A percentile compares a stretch with the other conserved stretches of the same genome.
Conservation (phyloP, 2,797 vertebrate genomes). For the Scyliorhinus canicula region DNA sequence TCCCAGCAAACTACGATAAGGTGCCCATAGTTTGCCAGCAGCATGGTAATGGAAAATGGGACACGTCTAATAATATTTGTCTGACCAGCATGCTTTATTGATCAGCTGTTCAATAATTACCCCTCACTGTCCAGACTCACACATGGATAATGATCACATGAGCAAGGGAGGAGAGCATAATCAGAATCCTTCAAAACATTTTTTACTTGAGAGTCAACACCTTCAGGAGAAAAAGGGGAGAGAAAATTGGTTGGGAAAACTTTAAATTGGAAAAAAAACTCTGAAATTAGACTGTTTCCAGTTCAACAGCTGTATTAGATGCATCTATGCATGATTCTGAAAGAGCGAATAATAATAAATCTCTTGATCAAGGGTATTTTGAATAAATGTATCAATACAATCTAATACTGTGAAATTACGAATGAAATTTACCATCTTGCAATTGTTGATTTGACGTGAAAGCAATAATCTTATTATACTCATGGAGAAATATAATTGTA, state of each 20-base stretch:
- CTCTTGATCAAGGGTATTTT: background rate
- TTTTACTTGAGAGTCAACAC: background rate
- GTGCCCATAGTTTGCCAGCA: too few species aligned
- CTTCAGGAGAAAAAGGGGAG: background rate
- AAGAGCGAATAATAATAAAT: background rate
- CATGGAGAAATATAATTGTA: background rate
- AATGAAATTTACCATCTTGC: background rate
- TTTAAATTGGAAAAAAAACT: background rate
- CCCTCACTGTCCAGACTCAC: background rate
- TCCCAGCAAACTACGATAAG: background rate
- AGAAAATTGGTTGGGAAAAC: background rate
- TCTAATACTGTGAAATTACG: background rate
- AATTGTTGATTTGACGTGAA: background rate
- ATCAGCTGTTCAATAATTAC: background rate
- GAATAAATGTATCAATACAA: background rate
- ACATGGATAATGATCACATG: background rate
- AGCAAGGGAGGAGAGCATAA: background rate
- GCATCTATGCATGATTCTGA: background rate
- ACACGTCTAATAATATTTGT: background rate
- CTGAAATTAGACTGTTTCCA: background rate
- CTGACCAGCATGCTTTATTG: too few species aligned
- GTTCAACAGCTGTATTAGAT: background rate
- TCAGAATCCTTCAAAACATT: background rate
- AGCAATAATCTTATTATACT: background rate
- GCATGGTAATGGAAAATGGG: background rate